Base-by-base conservation (phyloP, 2,797 vertebrate genomes). In the Menidia menidia region DNA sequence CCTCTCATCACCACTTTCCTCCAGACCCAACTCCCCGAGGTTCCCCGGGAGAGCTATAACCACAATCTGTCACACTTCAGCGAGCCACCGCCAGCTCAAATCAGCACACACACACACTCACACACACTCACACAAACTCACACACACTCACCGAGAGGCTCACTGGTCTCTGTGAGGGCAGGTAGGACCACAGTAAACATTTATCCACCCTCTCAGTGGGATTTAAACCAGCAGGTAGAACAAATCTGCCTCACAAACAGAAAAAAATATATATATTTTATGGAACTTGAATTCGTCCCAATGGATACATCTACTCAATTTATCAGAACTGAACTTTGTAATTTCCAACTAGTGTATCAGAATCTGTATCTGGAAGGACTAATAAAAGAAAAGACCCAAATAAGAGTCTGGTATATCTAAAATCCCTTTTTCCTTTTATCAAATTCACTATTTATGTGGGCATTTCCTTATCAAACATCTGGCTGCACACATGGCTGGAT, bases 21-120 rank as follows among this genome's bases (percentile, higher is more conserved):
- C 25, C 1, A 64, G 68, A 48, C 58, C 44, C 56, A 52, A 31
- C 51, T 82, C 80, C 82, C 78, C 4, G 1, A 44, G 58, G 81
- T 69, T n/a, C 35, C 41, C 54, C 16, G n/a, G 9, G n/a, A 42
- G 75, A 19, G 56, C 50, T 73, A 67, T 4, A 33, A 57, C 71
- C 75, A 73, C 78, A 55, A 63, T 45, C 71, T 63, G 76, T 68
- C 78, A 73, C 71, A 61, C 53, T 67, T 58, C 9, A 0, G 6
- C 53, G 15, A 19, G 58, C 50, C 47, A 50, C 78, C 12, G 50
- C 62, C 55, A 52, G 70, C 68, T 30, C 13, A 10, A 31, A 45
- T 4, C 14, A 25, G 39, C 64, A 31, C 14, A 18, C 31, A 44
- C 25, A 25, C 25, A 25, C 25, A 1, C 25, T 1, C 25, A 25